phyloP scores from a whole-genome alignment of 2,113 vertebrate genomes.

The Podocnemis expansa region DNA sequence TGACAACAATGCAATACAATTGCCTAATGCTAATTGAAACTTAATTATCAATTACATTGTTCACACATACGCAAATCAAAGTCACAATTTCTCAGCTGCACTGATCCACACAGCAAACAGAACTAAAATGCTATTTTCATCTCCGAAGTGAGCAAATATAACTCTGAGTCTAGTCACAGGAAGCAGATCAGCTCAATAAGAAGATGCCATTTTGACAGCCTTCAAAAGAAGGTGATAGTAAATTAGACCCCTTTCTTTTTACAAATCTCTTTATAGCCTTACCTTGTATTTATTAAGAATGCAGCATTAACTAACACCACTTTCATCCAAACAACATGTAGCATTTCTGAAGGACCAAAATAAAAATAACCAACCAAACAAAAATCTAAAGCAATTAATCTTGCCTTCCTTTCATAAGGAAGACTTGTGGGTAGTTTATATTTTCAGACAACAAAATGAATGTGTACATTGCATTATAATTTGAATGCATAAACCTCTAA shows the following conservation, averaged over 20 bases:
- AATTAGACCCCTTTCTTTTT: background rate
- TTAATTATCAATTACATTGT: background rate
- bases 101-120: background rate
- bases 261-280: background rate
- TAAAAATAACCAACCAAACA: background rate
- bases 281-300: conserved; percentile 12
- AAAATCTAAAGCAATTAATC: background rate
- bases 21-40: background rate
- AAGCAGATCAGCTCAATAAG: background rate
- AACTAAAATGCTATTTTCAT: conserved; percentile 15
- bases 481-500: background rate
- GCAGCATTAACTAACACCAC: background rate
- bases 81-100: background rate
- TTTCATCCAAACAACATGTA: conserved; percentile 1
- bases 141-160: background rate
- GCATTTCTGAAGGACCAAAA: background rate
- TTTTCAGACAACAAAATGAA: background rate
- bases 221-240: background rate
- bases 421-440: background rate
- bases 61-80: background rate
- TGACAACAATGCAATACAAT: background rate
- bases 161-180: background rate
- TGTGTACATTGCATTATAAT: background rate
- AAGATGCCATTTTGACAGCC: background rate
- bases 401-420: background rate